Base-by-base conservation (phyloP, 2,888 invertebrate genomes). In the Asteroscopus sphinx region DNA sequence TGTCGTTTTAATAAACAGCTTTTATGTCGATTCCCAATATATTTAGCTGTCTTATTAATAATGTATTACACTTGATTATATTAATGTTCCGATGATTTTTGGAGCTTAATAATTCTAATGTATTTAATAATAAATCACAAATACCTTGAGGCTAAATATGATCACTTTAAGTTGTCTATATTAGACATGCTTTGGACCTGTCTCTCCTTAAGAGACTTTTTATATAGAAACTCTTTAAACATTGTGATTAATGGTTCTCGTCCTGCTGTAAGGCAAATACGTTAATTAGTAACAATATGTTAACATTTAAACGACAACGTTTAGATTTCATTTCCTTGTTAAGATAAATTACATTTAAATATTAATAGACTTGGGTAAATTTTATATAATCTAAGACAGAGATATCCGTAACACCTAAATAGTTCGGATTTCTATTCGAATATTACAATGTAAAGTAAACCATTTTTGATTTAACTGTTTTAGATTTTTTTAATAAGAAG, bases 221-320 rank as follows among this genome's bases (percentile, higher is more conserved):
- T 77, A 64, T 72, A 67, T 74, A 60, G 69, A 65, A 58, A 63
- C 62, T 67, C 61, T 67, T 66, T 73, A 33, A 55, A 62, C 53
- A 44, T n/a, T 6, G 44, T 79, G 79, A 79, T 79, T 72, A 73
- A 79, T 77, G 74, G 39, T 57, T 54, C 21, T 60, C 58, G 72
- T 76, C 60, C 57, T 68, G 61, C 57, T 69, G 51, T 62, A 60
- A 70, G 65, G 64, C 67, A 68, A 70, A 68, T 69, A 61, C 55
- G 66, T 72, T 77, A 79, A 77, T 79, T 79, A 79, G 74, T 62
- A 60, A 68, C 68, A 62, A 56, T 64, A 74, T 73, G 62, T 70
- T 65, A 60, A 60, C 47, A 39, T 61, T 60, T 56, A 55, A 41
- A 16, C 63, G 65, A 61, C 64, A 61, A 39, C 64, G 33, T 54